A percentile compares a stretch with the other conserved stretches of the same genome.
Evolutionary conservation across 2,797 vertebrate species (phyloP).

Genomic region (Chloroceryle amazona): DNA sequence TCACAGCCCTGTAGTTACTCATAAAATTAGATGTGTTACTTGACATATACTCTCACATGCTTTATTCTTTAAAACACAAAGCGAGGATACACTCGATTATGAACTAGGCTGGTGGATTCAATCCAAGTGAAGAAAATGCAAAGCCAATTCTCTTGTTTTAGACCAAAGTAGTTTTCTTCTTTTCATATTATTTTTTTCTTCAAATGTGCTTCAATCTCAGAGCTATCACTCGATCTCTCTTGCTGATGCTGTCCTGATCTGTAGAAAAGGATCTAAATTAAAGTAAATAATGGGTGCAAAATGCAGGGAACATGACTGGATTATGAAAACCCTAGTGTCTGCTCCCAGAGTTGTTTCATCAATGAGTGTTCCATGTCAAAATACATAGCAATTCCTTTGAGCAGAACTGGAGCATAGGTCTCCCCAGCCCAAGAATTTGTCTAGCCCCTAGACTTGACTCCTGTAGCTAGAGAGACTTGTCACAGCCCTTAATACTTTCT

Average conservation of each 20-base stretch:
- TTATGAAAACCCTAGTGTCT: neutral
- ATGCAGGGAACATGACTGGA: neutral
- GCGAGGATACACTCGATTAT: neutral
- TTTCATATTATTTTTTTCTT: neutral
- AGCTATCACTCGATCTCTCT: neutral
- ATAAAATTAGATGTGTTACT: neutral
- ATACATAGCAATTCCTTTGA: neutral
- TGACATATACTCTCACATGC: neutral
- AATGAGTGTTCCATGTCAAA: neutral
- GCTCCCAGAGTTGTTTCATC: neutral
- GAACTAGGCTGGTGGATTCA: neutral
- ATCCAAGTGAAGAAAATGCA: neutral
- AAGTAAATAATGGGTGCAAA: neutral
- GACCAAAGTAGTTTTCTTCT: neutral
- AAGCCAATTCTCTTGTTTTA: neutral
- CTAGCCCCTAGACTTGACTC: neutral
- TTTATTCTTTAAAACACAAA: neutral
- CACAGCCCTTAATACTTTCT: conserved; percentile 17
- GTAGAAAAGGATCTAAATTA: neutral
- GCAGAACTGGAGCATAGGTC: neutral
- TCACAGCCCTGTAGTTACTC: neutral
- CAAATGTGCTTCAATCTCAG: neutral
- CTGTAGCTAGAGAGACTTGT: neutral
- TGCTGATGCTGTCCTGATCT: neutral
- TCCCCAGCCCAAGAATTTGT: neutral